phyloP scores from a whole-genome alignment of 2,888 invertebrate genomes.

The Melanophora roralis region DNA sequence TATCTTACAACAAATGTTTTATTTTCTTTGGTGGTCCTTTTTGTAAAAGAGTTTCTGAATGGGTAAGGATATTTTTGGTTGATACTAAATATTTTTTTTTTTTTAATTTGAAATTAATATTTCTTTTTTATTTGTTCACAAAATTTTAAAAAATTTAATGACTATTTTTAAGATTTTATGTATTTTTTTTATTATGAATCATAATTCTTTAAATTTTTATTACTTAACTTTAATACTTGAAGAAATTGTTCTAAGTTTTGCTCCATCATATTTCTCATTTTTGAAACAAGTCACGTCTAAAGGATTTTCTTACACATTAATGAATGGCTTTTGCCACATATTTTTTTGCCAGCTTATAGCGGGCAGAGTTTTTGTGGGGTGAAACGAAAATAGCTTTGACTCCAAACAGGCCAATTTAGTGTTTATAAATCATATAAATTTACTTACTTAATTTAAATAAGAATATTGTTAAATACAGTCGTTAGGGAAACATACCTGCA shows the following conservation, averaged over 20 bases:
- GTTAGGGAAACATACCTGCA: slow-evolving; percentile 42
- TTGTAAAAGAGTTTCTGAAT: no score
- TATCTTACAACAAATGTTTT: no score
- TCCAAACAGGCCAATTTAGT: not conserved
- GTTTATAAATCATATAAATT: slow-evolving; percentile 1
- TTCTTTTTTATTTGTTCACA: no score
- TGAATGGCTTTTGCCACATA: slow-evolving; percentile 2
- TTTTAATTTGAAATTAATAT: no score
- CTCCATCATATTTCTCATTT: not conserved
- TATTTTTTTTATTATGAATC: not conserved
- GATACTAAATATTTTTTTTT: no score
- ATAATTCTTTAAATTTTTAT: not conserved
- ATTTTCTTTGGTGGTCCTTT: no score
- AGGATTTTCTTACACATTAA: slow-evolving; percentile 43
- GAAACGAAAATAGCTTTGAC: not conserved
- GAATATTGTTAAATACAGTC: slow-evolving; percentile 4
- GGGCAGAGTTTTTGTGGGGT: not conserved
- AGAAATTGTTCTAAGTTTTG: not conserved
- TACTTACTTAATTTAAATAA: slow-evolving; percentile 54
- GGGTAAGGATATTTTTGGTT: no score
- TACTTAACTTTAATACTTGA: not conserved
- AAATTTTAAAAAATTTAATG: no score
- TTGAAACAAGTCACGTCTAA: slow-evolving; percentile 36
- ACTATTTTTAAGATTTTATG: not conserved
- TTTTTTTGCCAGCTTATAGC: not conserved